Evolutionary conservation across 2,113 vertebrate genomes (phyloP).

Genomic region (Oreocharis arfaki): DNA sequence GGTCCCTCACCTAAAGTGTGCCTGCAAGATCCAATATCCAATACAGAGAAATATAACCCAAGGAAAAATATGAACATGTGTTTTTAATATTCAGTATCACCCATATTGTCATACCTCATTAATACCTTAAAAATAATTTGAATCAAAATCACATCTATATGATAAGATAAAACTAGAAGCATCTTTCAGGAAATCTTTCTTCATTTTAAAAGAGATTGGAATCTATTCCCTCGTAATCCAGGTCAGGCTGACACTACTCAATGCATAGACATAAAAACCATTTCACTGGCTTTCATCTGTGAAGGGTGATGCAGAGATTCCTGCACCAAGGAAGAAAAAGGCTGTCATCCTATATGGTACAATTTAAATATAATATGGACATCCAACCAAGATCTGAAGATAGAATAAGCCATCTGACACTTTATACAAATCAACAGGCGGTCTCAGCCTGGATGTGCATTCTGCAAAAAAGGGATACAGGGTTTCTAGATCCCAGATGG

Average conservation of each 20-base stretch:
- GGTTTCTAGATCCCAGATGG: background rate
- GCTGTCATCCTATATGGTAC: background rate
- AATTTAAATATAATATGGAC: background rate
- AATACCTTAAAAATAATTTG: background rate
- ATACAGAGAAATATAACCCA: background rate
- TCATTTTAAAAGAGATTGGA: background rate
- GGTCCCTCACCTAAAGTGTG: background rate
- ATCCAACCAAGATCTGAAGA: background rate
- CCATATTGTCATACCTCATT: background rate
- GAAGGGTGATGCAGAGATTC: background rate
- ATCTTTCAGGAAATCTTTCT: background rate
- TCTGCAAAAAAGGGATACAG: background rate
- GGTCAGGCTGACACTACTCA: background rate
- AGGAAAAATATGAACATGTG: background rate
- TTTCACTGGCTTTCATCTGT: background rate
- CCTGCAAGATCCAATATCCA: background rate
- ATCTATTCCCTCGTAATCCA: background rate
- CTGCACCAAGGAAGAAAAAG: background rate
- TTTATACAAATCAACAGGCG: background rate
- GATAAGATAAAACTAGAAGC: background rate
- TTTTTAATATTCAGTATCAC: background rate
- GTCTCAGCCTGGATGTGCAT: background rate
- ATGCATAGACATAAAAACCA: background rate
- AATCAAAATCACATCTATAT: background rate
- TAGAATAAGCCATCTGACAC: background rate